Evolutionary conservation across 1,140 invertebrate genomes (phyloP), one percentile per base, ranked within the genome.

Genomic region (Aphelenchoides besseyi): DNA sequence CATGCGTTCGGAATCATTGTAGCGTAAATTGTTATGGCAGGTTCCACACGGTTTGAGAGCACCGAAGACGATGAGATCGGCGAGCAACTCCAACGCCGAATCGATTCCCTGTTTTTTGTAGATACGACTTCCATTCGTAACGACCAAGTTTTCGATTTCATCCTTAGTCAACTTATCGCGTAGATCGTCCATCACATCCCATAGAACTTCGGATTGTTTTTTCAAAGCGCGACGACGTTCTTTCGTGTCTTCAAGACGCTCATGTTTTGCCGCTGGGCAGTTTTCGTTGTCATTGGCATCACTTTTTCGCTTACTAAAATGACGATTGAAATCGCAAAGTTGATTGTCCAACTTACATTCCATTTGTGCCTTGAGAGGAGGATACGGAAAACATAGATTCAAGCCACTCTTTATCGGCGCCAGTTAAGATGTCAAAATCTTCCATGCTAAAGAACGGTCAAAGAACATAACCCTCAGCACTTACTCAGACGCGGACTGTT

Each of bases 1-100:
- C 0, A 91, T 91, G 76, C 89, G 74, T 12, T 64, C 29, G 1
- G 68, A 35, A 12, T 68, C n/a, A 16, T 78, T 81, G 84, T 79
- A 87, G 87, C 29, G 77, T 75, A 75, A 93, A 87, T 79, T 92
- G 90, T 8, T 91, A 68, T 89, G 89, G 83, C 96, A 98, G 79
- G 91, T 89, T 2, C 88, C 83, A 85, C 95, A 98, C 0, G 88
- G 88, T 67, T 89, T 81, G 12, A 94, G 85, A 30, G 89, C 89
- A 59, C 96, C 96, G 88, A 97, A 96, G 2, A 89, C 88, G 88
- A 97, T 90, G 32, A 89, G 86, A 86, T 98, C 95, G 12, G 90
- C 87, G 1, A 95, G 80, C 68, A 87, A 86, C 86, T 95, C 91
- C 52, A 92, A 84, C 35, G 92, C 89, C 90, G 92, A 79, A 64